These are phyloP conservation scores for Aphidius ervi DNA, from an alignment of 1,140 invertebrate genomes.

Conservation along the genomic window DNA sequence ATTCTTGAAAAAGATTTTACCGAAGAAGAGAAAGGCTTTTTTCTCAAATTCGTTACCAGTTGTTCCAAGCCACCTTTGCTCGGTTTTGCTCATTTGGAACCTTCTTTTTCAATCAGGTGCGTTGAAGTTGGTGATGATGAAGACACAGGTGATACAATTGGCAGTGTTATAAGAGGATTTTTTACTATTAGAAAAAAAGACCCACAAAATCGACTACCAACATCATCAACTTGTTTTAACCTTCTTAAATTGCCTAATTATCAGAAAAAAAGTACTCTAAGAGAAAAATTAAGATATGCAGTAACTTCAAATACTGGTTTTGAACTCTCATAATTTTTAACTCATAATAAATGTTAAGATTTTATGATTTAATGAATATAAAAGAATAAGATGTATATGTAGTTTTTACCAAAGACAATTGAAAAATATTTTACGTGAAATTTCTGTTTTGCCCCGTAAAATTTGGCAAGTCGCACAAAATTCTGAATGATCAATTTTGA, in stretches of 20 bases:
- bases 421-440: no score
- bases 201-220: constrained; percentile 91
- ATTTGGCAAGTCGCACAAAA: no score
- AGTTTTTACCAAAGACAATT: no score
- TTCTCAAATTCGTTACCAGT: constrained; percentile 99
- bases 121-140: constrained; percentile 98
- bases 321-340: constrained; percentile 77
- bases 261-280: constrained; percentile 89
- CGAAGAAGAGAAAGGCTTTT: constrained; percentile 85
- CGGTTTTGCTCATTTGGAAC: constrained; percentile 95
- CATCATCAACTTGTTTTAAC: constrained; percentile 99
- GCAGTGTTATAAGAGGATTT: constrained; percentile 96
- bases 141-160: constrained; percentile 94
- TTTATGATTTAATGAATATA: no score
- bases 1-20: constrained; percentile 94
- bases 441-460: no score
- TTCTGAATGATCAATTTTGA: no score
- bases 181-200: constrained; percentile 96
- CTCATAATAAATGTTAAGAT: neutral
- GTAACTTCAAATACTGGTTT: constrained; percentile 98
- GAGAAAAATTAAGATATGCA: constrained; percentile 95
- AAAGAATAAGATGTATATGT: no score
- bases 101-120: constrained; percentile 98
- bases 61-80: constrained; percentile 96
- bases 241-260: constrained; percentile 98